Base-by-base conservation (phyloP, 2,797 vertebrate genomes). In the Xiphophorus birchmanni region DNA sequence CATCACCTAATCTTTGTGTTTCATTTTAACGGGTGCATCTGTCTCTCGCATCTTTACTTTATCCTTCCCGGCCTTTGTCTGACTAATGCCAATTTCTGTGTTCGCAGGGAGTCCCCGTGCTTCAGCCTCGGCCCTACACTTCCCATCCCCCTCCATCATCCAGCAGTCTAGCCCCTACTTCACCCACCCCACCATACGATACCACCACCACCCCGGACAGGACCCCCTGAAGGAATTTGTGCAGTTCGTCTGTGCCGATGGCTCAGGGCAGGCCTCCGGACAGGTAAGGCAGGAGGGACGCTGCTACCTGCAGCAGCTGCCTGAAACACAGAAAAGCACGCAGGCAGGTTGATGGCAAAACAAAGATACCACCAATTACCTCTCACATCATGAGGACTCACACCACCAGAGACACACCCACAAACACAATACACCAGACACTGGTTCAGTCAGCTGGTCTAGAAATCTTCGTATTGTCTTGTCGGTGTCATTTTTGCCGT, bases 221-320 rank as follows among this genome's bases (percentile, higher is more conserved):
- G 98, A 99, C 93, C 97, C 98, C 74, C 97, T 99, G 95, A 99
- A 99, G 96, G 98, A 99, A 94, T 99, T 99, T 84, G 98, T 98
- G 91, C 98, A 98, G 97, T 98, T 99, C 83, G 97, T 99, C 96
- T 99, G 98, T 93, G 96, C 98, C 54, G 98, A 99, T 73, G 97
- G 97, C 88, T 97, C 97, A 26, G 96, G 97, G 86, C 98, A 97
- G 95, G 96, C 97, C 86, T 89, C 96, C 77, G 96, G 96, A 95
- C 98, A 98, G 97, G 97, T 98, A 96, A 95, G 96, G 71, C 52
- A 48, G 50, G 26, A 73, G 17, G 60, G 65, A 5, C 72, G 35
- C 15, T 18, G 12, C 71, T 3, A 26, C 77, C 42, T 60, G 21
- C 37, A 54, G 48, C 32, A 54, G 37, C 10, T 0, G 37, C 47